A percentile compares a stretch with the other conserved stretches of the same genome.
These are phyloP conservation scores for Argopecten irradians DNA, from an alignment of 1,140 invertebrate genomes.

Conservation along the genomic window DNA sequence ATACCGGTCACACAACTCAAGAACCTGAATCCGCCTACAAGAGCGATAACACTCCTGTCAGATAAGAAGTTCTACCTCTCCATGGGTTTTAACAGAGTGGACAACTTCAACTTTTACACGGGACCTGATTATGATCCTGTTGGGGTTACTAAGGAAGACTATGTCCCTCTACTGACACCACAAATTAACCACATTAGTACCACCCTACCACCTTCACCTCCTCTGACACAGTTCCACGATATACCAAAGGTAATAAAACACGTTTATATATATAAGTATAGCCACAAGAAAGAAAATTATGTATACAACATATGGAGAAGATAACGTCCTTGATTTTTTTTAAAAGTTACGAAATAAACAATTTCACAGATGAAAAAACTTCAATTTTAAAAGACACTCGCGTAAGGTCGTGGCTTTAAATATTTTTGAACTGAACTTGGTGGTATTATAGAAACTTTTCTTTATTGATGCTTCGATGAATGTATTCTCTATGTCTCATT, in stretches of 20 bases:
- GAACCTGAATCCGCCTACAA: slow-evolving; percentile 80
- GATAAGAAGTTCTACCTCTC: slow-evolving; percentile 66
- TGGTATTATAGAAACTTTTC: too few species aligned
- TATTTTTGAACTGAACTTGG: too few species aligned
- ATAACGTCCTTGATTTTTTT: too few species aligned
- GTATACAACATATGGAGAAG: too few species aligned
- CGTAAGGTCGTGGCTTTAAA: too few species aligned
- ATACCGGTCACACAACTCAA: slow-evolving; percentile 84
- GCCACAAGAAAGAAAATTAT: too few species aligned
- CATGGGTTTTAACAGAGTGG: slow-evolving; percentile 65
- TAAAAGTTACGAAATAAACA: too few species aligned
- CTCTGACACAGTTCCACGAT: slow-evolving; percentile 84
- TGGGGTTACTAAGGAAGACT: slow-evolving; percentile 58
- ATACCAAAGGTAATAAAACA: slow-evolving; percentile 81
- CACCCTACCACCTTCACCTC: slow-evolving; percentile 85
- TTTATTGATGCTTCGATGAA: too few species aligned
- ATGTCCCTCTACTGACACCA: slow-evolving; percentile 84
- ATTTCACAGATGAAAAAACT: too few species aligned
- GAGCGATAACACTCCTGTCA: slow-evolving; percentile 76
- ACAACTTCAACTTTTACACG: slow-evolving; percentile 57
- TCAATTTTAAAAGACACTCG: too few species aligned
- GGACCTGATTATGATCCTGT: slow-evolving; percentile 11
- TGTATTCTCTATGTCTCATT: too few species aligned
- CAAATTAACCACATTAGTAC: slow-evolving; percentile 92
- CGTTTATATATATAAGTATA: too few species aligned